Conservation (phyloP, 1,140 invertebrate genomes). For the Ips nitidus region DNA sequence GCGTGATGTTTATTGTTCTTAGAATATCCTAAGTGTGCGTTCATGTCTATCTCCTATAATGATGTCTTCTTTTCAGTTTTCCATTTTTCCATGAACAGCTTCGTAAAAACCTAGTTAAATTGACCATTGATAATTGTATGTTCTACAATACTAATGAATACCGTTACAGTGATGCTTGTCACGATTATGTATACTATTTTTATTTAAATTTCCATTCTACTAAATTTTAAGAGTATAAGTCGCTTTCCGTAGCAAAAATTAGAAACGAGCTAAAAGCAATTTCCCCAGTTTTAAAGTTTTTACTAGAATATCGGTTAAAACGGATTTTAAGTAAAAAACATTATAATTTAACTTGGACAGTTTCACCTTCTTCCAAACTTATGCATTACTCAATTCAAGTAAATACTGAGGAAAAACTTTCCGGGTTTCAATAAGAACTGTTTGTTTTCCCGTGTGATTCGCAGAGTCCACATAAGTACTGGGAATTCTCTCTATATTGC, state of each 20-base stretch:
- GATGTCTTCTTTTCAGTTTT: background rate
- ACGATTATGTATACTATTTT: too few species aligned
- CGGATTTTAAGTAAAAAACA: background rate
- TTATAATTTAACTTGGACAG: too few species aligned
- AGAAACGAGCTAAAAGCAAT: constrained; percentile 5
- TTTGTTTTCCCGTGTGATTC: constrained; percentile 6
- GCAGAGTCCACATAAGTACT: constrained; percentile 8
- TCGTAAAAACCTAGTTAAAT: too few species aligned
- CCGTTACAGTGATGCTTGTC: too few species aligned
- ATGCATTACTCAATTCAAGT: background rate
- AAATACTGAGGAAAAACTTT: background rate
- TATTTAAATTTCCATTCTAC: too few species aligned
- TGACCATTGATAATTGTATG: too few species aligned
- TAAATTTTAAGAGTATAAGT: too few species aligned
- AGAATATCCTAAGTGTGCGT: background rate
- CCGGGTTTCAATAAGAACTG: constrained; percentile 9
- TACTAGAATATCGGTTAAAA: constrained; percentile 19
- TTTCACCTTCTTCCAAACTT: background rate
- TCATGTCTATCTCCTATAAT: background rate
- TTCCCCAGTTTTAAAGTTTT: constrained; percentile 22
- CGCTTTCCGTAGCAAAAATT: too few species aligned
- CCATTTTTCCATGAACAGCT: background rate
- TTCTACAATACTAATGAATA: too few species aligned
- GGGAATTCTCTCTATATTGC: constrained; percentile 14
- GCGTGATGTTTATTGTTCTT: too few species aligned